Percentiles rank a stretch among this genome's conserved stretches.
Conservation (phyloP, 2,888 invertebrate species). For the Lycophotia porphyrea region DNA sequence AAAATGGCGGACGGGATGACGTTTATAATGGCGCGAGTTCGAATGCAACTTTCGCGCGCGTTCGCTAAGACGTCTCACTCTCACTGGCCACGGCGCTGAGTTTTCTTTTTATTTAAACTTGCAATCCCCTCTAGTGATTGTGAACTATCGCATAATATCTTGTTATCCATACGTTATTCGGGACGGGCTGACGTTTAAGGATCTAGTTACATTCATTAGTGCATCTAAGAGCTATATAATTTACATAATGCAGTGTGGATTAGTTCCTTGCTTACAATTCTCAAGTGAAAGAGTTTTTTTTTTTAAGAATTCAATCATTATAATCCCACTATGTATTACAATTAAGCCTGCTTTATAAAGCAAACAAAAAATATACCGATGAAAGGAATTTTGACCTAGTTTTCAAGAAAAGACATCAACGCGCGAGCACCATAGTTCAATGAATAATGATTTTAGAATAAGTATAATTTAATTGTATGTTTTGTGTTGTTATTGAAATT, state of each 20-base stretch:
- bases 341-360: too few relatives aligned
- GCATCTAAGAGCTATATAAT: background rate
- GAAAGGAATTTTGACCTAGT: background rate
- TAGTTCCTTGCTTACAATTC: background rate
- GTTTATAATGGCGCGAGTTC: constrained; percentile 75
- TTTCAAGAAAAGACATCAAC: constrained; percentile 50
- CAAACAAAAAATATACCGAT: too few relatives aligned
- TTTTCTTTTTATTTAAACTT: constrained; percentile 87
- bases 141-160: constrained; percentile 82
- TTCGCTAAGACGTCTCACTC: constrained; percentile 82
- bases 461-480: too few relatives aligned
- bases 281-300: background rate
- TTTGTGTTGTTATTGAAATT: too few relatives aligned
- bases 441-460: too few relatives aligned
- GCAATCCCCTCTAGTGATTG: constrained; percentile 83
- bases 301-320: background rate
- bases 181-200: constrained; percentile 65
- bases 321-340: background rate
- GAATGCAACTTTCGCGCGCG: constrained; percentile 81
- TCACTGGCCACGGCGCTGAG: constrained; percentile 80
- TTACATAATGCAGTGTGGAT: constrained; percentile 3
- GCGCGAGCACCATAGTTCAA: too few relatives aligned
- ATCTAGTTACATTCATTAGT: constrained; percentile 44
- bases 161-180: constrained; percentile 81
- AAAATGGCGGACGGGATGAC: constrained; percentile 53